Evolutionary conservation across 2,797 vertebrate genomes (phyloP).

Genomic region (Triplophysa bombifrons): DNA sequence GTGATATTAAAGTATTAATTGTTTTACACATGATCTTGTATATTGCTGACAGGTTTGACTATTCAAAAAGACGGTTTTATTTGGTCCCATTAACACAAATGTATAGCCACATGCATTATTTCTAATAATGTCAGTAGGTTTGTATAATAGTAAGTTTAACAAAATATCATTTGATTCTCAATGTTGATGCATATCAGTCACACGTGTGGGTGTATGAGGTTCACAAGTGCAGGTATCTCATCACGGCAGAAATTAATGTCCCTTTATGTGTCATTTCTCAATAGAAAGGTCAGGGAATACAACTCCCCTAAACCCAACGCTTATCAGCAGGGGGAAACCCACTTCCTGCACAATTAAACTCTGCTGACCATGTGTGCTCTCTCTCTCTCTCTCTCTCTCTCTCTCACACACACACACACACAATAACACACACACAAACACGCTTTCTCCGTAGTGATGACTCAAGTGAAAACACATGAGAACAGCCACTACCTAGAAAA

Average conservation of each 20-base stretch:
- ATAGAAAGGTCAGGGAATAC: conserved; percentile 53
- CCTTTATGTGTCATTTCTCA: background rate
- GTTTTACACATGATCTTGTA: too few relatives aligned
- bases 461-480: background rate
- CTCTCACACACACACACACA: too few relatives aligned
- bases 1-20: background rate
- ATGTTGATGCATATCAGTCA: background rate
- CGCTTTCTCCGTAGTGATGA: background rate
- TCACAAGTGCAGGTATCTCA: background rate
- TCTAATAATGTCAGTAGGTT: too few relatives aligned
- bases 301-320: conserved; percentile 3
- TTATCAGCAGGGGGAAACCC: conserved; percentile 12
- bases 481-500: background rate
- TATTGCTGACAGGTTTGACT: too few relatives aligned
- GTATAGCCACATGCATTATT: too few relatives aligned
- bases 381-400: background rate
- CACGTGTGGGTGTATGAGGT: background rate
- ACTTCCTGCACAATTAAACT: conserved; percentile 34
- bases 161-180: too few relatives aligned
- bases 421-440: background rate
- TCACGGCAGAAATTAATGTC: background rate
- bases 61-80: too few relatives aligned
- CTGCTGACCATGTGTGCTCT: background rate
- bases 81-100: too few relatives aligned
- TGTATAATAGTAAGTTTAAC: too few relatives aligned